A percentile compares a stretch with the other conserved stretches of the same genome.
Evolutionary conservation across 2,888 invertebrate species (phyloP).

Genomic region (Serrognathus titanus): DNA sequence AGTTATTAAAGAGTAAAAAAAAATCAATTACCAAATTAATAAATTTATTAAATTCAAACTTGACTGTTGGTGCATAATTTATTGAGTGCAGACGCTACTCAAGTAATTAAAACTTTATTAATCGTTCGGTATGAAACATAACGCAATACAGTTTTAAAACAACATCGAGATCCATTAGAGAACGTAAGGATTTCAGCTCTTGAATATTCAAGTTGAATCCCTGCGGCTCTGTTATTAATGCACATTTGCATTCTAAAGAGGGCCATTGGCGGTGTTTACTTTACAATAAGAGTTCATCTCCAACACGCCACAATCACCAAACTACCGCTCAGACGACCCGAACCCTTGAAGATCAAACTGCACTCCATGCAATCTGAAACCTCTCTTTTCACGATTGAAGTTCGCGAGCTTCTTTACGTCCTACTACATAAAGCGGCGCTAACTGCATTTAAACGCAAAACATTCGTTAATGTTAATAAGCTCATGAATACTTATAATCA

Average conservation of each 20-base stretch:
- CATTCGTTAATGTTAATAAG: too few species aligned
- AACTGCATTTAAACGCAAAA: too few species aligned
- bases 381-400: too few species aligned
- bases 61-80: too few species aligned
- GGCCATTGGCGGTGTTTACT: conserved; percentile 42
- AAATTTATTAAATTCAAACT: too few species aligned
- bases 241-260: conserved; percentile 44
- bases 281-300: conserved; percentile 37
- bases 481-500: too few species aligned
- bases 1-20: too few species aligned
- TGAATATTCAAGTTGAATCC: conserved; percentile 27
- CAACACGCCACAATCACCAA: conserved; percentile 30
- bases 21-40: too few species aligned
- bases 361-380: neutral
- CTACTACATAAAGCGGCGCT: neutral
- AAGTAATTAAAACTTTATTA: too few species aligned
- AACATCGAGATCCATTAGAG: conserved; percentile 5
- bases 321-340: conserved; percentile 2
- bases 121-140: neutral
- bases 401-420: conserved; percentile 2
- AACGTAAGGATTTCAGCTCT: conserved; percentile 16
- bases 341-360: neutral
- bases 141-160: neutral
- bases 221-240: conserved; percentile 37
- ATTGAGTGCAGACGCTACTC: too few species aligned